Conservation (phyloP, 1,140 invertebrate species). For the Euwallacea fornicatus region DNA sequence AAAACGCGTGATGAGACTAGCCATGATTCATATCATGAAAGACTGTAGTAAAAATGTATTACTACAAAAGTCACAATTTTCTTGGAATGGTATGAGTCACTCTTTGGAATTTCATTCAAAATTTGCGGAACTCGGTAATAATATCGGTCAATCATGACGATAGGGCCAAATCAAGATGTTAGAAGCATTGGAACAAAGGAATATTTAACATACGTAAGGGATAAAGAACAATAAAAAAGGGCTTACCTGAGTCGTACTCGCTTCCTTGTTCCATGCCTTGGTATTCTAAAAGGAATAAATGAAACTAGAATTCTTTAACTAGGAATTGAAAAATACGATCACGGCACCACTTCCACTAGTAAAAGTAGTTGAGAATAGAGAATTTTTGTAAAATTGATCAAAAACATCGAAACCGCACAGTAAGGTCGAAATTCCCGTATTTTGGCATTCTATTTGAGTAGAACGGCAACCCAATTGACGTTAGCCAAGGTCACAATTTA, state of each 20-base stretch:
- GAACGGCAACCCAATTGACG: slow-evolving; percentile 50
- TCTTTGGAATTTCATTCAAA: slow-evolving; percentile 43
- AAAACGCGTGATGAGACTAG: slow-evolving; percentile 39
- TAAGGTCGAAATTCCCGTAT: slow-evolving; percentile 41
- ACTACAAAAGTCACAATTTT: slow-evolving; percentile 41
- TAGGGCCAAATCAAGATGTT: neutral
- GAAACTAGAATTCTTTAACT: neutral
- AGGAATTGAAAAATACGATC: no score
- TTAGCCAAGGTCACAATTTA: slow-evolving; percentile 53
- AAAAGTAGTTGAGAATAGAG: neutral
- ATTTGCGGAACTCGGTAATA: neutral
- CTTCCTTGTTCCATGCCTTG: slow-evolving; percentile 64
- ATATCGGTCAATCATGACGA: neutral
- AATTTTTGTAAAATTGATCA: slow-evolving; percentile 37
- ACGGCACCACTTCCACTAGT: no score
- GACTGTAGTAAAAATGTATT: slow-evolving; percentile 41
- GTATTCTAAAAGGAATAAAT: slow-evolving; percentile 57
- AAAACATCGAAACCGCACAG: slow-evolving; percentile 34
- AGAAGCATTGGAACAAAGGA: slow-evolving; percentile 26
- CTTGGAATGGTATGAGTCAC: slow-evolving; percentile 44
- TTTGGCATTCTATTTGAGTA: slow-evolving; percentile 42
- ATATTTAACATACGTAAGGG: slow-evolving; percentile 16
- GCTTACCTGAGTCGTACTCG: slow-evolving; percentile 64
- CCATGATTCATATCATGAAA: slow-evolving; percentile 44
- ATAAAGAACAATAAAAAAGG: slow-evolving; percentile 7